A percentile compares a stretch with the other conserved stretches of the same genome.
Evolutionary conservation across 2,888 invertebrate genomes (phyloP).

Genomic region (Sylvicola cinctus): DNA sequence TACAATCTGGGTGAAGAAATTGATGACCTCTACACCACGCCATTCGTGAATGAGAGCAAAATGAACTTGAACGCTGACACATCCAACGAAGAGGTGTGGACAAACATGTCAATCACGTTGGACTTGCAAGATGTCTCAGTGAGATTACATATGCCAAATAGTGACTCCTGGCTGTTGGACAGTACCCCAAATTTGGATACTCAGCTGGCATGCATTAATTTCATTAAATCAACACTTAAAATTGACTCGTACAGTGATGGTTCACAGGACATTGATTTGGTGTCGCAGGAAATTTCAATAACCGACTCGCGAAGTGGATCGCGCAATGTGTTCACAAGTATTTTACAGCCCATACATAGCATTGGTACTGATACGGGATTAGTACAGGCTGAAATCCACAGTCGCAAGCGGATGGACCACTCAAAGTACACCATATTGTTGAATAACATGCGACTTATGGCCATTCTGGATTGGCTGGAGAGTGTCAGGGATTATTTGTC

Average conservation of each 20-base stretch:
- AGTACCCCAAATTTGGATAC: not conserved
- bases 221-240: constrained; percentile 71
- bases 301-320: constrained; percentile 15
- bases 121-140: constrained; percentile 75
- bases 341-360: constrained; percentile 56
- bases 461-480: constrained; percentile 86
- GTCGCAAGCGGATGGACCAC: constrained; percentile 42
- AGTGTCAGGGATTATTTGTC: constrained; percentile 60
- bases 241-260: constrained; percentile 75
- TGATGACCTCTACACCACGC: constrained; percentile 31
- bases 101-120: constrained; percentile 54
- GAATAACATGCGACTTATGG: constrained; percentile 88
- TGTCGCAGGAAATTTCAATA: constrained; percentile 49
- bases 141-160: constrained; percentile 28
- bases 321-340: constrained; percentile 73
- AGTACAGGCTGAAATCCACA: constrained; percentile 57
- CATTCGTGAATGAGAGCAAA: constrained; percentile 16
- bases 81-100: constrained; percentile 37
- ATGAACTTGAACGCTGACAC: constrained; percentile 16
- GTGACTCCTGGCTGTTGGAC: not conserved
- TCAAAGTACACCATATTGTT: constrained; percentile 71
- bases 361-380: constrained; percentile 19
- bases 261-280: constrained; percentile 78
- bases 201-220: constrained; percentile 70
- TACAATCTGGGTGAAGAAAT: constrained; percentile 79